phyloP scores from a whole-genome alignment of 2,888 invertebrate species.

The Acleris sparsana region DNA sequence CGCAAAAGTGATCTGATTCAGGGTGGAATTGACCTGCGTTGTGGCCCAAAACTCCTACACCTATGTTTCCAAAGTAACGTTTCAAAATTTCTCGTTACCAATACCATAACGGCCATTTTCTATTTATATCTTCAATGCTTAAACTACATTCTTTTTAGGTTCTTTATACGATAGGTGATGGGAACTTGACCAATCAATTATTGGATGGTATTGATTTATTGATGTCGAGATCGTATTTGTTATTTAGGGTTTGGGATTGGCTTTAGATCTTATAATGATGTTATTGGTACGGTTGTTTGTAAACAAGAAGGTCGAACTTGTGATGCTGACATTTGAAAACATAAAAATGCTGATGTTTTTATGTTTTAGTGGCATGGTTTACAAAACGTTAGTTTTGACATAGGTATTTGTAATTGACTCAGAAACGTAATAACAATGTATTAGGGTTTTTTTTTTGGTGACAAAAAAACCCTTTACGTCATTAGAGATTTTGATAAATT shows the following conservation, averaged over 20 bases:
- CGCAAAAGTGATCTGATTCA: too few species aligned
- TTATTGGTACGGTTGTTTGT: background rate
- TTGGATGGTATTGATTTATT: conserved; percentile 32
- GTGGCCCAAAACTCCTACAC: background rate
- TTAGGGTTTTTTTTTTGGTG: too few species aligned
- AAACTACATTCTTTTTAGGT: conserved; percentile 28
- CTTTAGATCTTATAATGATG: conserved; percentile 5
- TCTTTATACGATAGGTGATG: conserved; percentile 14
- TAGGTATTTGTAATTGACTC: too few species aligned
- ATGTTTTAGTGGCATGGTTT: too few species aligned
- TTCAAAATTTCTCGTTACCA: conserved; percentile 38
- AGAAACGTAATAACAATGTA: too few species aligned
- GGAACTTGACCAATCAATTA: conserved; percentile 46
- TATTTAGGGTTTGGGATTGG: conserved; percentile 12
- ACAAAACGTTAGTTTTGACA: too few species aligned
- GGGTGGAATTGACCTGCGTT: background rate
- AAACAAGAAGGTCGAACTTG: background rate
- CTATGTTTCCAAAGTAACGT: conserved; percentile 13
- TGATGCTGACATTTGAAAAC: background rate
- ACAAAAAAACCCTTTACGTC: too few species aligned
- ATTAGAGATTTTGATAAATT: too few species aligned
- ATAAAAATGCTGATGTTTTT: too few species aligned
- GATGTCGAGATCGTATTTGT: conserved; percentile 38
- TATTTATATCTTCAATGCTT: conserved; percentile 27
- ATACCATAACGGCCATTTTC: conserved; percentile 33